Evolutionary conservation across 2,113 vertebrate species (phyloP).

Genomic region (Passer montanus): DNA sequence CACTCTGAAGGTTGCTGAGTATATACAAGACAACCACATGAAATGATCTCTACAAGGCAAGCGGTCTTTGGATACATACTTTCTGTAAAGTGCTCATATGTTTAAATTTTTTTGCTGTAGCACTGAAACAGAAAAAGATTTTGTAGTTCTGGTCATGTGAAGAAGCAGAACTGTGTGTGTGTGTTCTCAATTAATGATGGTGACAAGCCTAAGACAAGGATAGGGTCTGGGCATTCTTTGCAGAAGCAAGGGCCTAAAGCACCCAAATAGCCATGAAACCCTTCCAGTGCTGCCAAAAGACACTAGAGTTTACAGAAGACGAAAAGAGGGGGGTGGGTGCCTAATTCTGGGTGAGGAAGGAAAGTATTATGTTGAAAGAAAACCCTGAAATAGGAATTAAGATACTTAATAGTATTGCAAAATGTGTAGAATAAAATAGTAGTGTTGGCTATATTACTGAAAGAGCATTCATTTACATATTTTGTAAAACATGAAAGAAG

Average conservation of each 20-base stretch:
- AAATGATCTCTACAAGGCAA: background rate
- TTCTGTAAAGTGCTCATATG: background rate
- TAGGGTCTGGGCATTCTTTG: background rate
- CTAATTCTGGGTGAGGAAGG: background rate
- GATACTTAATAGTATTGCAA: background rate
- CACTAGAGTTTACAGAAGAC: background rate
- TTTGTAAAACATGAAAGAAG: background rate
- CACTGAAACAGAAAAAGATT: background rate
- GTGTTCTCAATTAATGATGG: background rate
- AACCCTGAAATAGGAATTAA: background rate
- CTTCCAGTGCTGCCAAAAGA: constrained; percentile 35
- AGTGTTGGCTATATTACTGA: background rate
- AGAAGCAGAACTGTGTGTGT: background rate
- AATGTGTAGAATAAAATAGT: background rate
- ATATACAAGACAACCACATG: background rate
- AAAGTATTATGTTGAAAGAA: background rate
- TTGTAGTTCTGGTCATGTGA: background rate
- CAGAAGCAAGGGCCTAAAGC: background rate
- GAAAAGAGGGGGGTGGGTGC: background rate
- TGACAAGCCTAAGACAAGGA: background rate
- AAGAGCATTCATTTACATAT: background rate
- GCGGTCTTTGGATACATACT: background rate
- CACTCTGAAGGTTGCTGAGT: background rate
- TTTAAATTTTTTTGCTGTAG: background rate
- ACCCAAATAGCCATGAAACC: constrained; percentile 3